phyloP scores from a whole-genome alignment of 2,888 invertebrate genomes.

The Chrysopilus asiliformis region DNA sequence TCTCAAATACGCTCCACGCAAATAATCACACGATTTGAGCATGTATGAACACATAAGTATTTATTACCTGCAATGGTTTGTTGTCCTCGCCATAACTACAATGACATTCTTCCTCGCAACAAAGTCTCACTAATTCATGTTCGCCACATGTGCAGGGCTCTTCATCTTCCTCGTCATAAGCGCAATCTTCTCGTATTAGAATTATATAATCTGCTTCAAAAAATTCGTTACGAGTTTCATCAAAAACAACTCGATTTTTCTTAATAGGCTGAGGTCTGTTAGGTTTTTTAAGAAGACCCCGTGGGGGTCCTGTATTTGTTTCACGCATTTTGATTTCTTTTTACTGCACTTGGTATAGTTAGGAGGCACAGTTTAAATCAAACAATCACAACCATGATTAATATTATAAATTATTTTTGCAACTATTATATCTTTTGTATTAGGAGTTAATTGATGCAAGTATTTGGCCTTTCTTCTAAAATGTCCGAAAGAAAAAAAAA shows the following conservation, averaged over 20 bases:
- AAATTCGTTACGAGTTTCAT: conserved; percentile 80
- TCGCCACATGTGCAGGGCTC: conserved; percentile 62
- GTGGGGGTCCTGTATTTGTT: conserved; percentile 32
- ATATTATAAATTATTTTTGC: too few species aligned
- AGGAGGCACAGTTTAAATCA: too few species aligned
- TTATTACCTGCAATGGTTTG: conserved; percentile 33
- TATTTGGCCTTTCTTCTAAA: too few species aligned
- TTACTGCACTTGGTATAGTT: too few species aligned
- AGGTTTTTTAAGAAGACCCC: conserved; percentile 55
- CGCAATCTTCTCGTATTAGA: conserved; percentile 75
- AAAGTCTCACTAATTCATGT: conserved; percentile 50
- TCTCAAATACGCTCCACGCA: too few species aligned
- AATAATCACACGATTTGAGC: too few species aligned
- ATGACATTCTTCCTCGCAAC: conserved; percentile 56
- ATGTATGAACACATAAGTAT: too few species aligned
- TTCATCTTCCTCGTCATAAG: conserved; percentile 64
- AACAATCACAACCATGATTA: too few species aligned
- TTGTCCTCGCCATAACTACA: conserved; percentile 38
- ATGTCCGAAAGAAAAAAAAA: too few species aligned
- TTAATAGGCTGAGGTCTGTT: conserved; percentile 50
- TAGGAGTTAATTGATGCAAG: too few species aligned
- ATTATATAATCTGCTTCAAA: conserved; percentile 89
- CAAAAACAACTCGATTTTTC: conserved; percentile 73
- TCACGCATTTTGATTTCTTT: too few species aligned
- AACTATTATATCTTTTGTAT: too few species aligned